Conservation (phyloP, 2,888 invertebrate species). For the Agriopis marginaria region DNA sequence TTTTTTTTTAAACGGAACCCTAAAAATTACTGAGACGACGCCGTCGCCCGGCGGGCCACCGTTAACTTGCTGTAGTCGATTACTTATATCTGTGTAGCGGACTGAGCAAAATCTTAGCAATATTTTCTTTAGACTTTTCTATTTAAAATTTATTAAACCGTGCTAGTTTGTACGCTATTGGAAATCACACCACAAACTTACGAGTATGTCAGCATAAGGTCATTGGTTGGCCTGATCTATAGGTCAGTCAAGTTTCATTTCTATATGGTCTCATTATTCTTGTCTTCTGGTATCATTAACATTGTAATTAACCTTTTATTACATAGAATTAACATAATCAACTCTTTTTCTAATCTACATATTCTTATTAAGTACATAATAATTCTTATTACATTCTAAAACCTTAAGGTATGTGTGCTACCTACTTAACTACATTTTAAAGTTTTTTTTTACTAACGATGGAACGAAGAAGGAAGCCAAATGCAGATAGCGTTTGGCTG, state of each 20-base stretch:
- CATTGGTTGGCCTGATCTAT: slow-evolving; percentile 9
- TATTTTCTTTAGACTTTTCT: background rate
- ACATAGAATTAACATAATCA: slow-evolving; percentile 23
- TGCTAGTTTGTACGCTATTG: background rate
- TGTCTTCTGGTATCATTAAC: slow-evolving; percentile 42
- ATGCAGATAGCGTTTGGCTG: too few relatives aligned
- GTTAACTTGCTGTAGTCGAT: background rate
- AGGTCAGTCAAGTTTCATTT: slow-evolving; percentile 11
- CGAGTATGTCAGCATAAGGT: slow-evolving; percentile 2
- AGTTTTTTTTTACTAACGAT: background rate
- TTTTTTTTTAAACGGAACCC: too few relatives aligned
- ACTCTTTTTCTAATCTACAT: slow-evolving; percentile 28
- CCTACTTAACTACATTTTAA: slow-evolving; percentile 3
- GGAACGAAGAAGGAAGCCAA: too few relatives aligned
- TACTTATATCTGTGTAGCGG: background rate
- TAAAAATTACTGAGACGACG: too few relatives aligned
- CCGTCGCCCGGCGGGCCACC: too few relatives aligned
- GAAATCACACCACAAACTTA: background rate
- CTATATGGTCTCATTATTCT: slow-evolving; percentile 14
- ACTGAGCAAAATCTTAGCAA: background rate
- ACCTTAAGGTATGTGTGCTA: slow-evolving; percentile 15
- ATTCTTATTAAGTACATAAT: slow-evolving; percentile 21
- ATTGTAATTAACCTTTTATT: slow-evolving; percentile 24
- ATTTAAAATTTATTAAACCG: background rate
- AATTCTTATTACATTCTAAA: slow-evolving; percentile 6